Conservation (phyloP, 2,797 vertebrate genomes). For the Linurgus olivaceus region DNA sequence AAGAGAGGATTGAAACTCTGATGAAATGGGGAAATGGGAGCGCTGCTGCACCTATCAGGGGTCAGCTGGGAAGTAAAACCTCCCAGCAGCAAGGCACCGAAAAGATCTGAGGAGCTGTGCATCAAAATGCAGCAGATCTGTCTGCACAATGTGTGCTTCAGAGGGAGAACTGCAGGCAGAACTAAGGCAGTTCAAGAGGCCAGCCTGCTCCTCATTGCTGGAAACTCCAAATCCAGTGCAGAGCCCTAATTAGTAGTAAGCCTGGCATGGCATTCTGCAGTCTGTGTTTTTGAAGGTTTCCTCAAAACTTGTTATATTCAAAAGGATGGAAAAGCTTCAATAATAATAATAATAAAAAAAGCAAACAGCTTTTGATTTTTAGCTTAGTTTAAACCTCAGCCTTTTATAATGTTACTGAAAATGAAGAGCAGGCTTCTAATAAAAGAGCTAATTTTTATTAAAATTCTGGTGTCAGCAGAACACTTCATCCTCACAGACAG, state of each 20-base stretch:
- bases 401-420: conserved; percentile 32
- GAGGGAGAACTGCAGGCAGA: conserved; percentile 42
- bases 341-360: background rate
- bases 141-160: conserved; percentile 17
- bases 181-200: conserved; percentile 40
- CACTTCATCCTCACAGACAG: conserved; percentile 43
- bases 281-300: conserved; percentile 69
- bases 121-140: conserved; percentile 49
- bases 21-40: background rate
- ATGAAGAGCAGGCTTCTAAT: conserved; percentile 62
- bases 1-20: background rate
- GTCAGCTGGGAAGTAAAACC: background rate
- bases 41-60: background rate
- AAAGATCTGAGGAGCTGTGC: background rate
- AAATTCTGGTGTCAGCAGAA: conserved; percentile 50
- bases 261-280: conserved; percentile 44
- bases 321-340: conserved; percentile 44
- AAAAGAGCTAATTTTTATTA: conserved; percentile 71
- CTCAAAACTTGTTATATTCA: conserved; percentile 61
- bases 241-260: conserved; percentile 55
- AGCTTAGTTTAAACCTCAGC: conserved; percentile 54
- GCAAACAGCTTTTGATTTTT: conserved; percentile 61
- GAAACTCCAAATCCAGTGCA: conserved; percentile 41
- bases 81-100: background rate
- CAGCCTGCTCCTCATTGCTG: background rate